Evolutionary conservation across 2,888 invertebrate genomes (phyloP).

Genomic region (Euplexia lucipara): DNA sequence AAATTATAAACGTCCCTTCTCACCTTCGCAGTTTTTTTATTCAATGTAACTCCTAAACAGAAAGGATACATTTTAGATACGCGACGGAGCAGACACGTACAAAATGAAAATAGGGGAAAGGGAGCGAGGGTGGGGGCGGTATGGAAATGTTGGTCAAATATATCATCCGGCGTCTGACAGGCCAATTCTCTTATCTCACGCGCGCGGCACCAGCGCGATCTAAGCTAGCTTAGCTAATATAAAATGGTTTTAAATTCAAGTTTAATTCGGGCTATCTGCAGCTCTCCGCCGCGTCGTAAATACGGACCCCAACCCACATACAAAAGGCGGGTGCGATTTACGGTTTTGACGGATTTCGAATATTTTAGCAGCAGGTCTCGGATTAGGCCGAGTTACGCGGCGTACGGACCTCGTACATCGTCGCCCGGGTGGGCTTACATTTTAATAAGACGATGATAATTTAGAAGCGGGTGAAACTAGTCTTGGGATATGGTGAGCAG

Average conservation of each 20-base stretch:
- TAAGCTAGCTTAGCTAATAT: conserved; percentile 91
- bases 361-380: conserved; percentile 81
- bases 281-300: conserved; percentile 84
- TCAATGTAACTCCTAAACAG: conserved; percentile 87
- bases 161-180: conserved; percentile 97
- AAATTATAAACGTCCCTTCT: conserved; percentile 83
- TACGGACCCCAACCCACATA: conserved; percentile 82
- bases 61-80: conserved; percentile 89
- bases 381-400: conserved; percentile 81
- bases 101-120: conserved; percentile 90
- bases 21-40: conserved; percentile 85
- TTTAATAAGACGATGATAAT: conserved; percentile 82
- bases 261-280: conserved; percentile 90
- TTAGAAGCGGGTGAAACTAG: conserved; percentile 68
- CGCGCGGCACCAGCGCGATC: conserved; percentile 91
- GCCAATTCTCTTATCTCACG: conserved; percentile 96
- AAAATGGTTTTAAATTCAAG: conserved; percentile 91
- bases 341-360: conserved; percentile 89
- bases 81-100: conserved; percentile 89
- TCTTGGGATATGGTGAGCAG: conserved; percentile 65
- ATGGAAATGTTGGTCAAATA: conserved; percentile 97
- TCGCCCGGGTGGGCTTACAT: conserved; percentile 67
- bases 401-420: conserved; percentile 66
- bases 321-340: conserved; percentile 88
- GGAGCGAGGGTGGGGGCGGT: conserved; percentile 84